phyloP scores from a whole-genome alignment of 2,113 vertebrate genomes.

The Atrichornis clamosus region DNA sequence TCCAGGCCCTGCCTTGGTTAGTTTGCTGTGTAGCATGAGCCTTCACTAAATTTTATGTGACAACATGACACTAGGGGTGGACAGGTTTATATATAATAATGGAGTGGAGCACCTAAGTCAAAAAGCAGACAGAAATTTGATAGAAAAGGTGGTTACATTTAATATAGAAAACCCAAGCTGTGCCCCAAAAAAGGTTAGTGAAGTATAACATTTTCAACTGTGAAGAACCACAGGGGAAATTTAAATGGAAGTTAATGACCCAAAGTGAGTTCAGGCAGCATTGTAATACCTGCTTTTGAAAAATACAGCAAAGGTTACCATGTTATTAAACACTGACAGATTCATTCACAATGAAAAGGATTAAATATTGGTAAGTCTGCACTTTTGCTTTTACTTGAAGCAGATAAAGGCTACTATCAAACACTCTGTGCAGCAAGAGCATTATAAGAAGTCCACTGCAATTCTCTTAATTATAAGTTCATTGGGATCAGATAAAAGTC shows the following conservation, averaged over 20 bases:
- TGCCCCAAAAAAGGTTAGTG: neutral
- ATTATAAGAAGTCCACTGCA: neutral
- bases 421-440: neutral
- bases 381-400: neutral
- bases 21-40: neutral
- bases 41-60: neutral
- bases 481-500: neutral
- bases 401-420: neutral
- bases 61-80: neutral
- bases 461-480: neutral
- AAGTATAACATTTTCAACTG: neutral
- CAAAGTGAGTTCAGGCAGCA: neutral
- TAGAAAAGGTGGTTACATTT: neutral
- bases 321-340: neutral
- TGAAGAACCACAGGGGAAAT: neutral
- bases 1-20: neutral
- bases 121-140: neutral
- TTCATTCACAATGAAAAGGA: neutral
- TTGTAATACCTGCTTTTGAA: neutral
- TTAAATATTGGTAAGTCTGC: neutral
- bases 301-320: neutral
- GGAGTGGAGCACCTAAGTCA: neutral
- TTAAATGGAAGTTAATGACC: neutral
- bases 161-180: neutral
- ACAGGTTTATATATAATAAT: neutral